Evolutionary conservation across 2,888 invertebrate genomes (phyloP), one percentile per base, ranked within the genome.

Genomic region (Sphecodes monilicornis): DNA sequence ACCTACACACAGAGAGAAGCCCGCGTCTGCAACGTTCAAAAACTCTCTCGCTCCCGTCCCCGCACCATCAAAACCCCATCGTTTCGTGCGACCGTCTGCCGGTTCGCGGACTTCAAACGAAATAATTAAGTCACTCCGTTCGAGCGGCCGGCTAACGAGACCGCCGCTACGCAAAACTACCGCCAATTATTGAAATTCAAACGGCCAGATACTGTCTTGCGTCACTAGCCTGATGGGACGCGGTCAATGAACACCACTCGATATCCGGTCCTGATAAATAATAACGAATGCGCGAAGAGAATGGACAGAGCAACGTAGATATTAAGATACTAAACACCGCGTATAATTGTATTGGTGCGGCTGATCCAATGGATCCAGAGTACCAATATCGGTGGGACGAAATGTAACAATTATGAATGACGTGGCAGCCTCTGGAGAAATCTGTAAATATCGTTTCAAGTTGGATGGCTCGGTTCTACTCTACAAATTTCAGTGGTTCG

Each of bases 121-220:
- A 94, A 94, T 94, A 94, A 94, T 94, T 93, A 92, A 93, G 93
- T 93, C 93, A 92, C 93, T 93, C 93, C 89, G 92, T 89, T 86
- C 87, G 89, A 75, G 71, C 81, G 85, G 77, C 54, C 89, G 87
- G 85, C 93, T 94, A 94, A 94, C 94, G 93, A 94, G 93, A 88
- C 91, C 91, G 88, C 91, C 78, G 80, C 85, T 85, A 88, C 88
- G 90, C n/a, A 91, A 91, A 92, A 92, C 92, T 93, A 91, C 91
- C 92, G 93, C 93, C 94, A 94, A 94, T 94, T 94, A 94, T 94
- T 91, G 93, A 93, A 92, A 93, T 93, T 91, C 92, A 92, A 92
- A 92, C 89, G 92, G 84, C 85, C 88, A 86, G 86, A 86, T 89
- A 83, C 79, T 64, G 78, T 80, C 80, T 82, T 72, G 80, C 83